phyloP scores from a whole-genome alignment of 2,113 vertebrate genomes.

The Chaetura pelagica region DNA sequence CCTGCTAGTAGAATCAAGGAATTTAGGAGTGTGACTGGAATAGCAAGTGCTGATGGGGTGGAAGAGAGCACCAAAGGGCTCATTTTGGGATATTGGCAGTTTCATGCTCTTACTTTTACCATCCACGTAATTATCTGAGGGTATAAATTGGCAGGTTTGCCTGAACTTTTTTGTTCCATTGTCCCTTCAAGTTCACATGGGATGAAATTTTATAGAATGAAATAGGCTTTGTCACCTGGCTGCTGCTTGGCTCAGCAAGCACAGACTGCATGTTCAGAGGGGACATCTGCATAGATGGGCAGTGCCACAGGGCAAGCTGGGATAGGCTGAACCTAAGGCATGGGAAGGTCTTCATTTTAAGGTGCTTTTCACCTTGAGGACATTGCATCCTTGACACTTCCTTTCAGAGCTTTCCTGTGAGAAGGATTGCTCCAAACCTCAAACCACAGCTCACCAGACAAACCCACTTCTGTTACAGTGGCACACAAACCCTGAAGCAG shows the following conservation, averaged over 20 bases:
- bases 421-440: neutral
- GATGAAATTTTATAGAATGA: neutral
- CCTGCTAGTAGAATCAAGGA: neutral
- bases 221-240: neutral
- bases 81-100: neutral
- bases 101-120: neutral
- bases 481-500: neutral
- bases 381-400: neutral
- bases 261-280: neutral
- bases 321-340: neutral
- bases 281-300: neutral
- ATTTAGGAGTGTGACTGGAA: neutral
- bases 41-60: accelerated
- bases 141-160: neutral
- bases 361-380: neutral
- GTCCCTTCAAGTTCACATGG: neutral
- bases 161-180: neutral
- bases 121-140: neutral
- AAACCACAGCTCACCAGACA: neutral
- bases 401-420: neutral
- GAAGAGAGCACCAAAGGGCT: neutral
- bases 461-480: neutral
- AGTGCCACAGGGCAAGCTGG: neutral
- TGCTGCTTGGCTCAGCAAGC: neutral
- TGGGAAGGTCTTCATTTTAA: neutral